Percentiles rank a stretch among this genome's conserved stretches.
These are phyloP conservation scores for Zoanthus sansibaricus DNA, from an alignment of 92 coral and sea anemone genomes.

Conservation along the genomic window DNA sequence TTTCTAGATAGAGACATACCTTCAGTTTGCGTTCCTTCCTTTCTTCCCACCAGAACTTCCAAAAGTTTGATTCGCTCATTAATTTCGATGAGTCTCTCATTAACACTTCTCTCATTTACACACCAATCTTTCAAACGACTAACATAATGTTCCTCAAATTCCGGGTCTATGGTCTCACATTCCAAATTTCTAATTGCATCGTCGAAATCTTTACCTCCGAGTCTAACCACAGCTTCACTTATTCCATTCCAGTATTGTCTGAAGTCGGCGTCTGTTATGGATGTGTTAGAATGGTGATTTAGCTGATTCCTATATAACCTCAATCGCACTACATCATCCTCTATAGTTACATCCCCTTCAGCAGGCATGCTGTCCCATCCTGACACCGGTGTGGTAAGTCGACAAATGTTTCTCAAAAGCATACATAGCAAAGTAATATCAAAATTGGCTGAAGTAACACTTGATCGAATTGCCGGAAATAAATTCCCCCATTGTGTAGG, in stretches of 20 bases:
- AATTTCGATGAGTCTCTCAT: conserved; percentile 13
- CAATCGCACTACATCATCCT: conserved; percentile 57
- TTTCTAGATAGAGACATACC: neutral
- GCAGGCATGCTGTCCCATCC: conserved; percentile 62
- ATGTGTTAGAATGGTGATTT: conserved; percentile 39
- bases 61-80: neutral
- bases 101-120: neutral
- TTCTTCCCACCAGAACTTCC: neutral
- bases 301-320: conserved; percentile 43
- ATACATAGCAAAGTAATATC: conserved; percentile 54
- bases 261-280: conserved; percentile 45
- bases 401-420: conserved; percentile 57
- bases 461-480: conserved; percentile 46
- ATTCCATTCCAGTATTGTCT: conserved; percentile 47
- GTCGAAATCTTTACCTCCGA: conserved; percentile 42
- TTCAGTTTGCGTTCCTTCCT: conserved; percentile 27
- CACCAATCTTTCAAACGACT: conserved; percentile 47
- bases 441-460: conserved; percentile 54
- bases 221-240: conserved; percentile 48
- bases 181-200: conserved; percentile 28
- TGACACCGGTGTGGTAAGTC: conserved; percentile 31
- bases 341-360: conserved; percentile 28
- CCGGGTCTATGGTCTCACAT: conserved; percentile 45
- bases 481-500: conserved; percentile 66
- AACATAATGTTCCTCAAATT: conserved; percentile 29